Evolutionary conservation across 2,888 invertebrate species (phyloP), one percentile per base, ranked within the genome.

Genomic region (Xanthorhoe designata): DNA sequence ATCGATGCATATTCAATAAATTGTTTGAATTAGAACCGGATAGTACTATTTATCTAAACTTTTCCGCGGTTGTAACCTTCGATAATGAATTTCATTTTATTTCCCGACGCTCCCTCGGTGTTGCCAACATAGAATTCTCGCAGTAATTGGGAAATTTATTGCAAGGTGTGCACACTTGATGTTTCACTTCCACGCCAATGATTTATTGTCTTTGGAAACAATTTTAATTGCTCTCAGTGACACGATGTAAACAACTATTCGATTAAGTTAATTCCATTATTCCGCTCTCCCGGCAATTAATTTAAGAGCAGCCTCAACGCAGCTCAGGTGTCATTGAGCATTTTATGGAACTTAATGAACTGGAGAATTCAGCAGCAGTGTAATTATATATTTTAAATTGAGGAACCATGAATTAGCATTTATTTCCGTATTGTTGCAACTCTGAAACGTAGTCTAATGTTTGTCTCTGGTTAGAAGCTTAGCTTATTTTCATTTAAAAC

Each of bases 171-270:
- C 90, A 87, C 86, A 81, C 80, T 79, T 93, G 92, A 92, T 92
- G 92, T 90, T 92, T 92, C 92, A 93, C 91, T 93, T 90, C 91
- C 88, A 80, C 81, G 82, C 83, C 88, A 92, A 92, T 93, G 92
- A 93, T 93, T 93, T 92, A 93, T 92, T 82, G 86, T 86, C 87
- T 88, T 84, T 82, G 80, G 87, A 87, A 93, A 93, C 92, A 92
- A 93, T 92, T 92, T 93, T 92, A 93, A 93, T 93, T 92, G 91
- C 90, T 85, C 81, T 77, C 87, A 90, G 90, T 92, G 92, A 93
- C 92, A 92, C 88, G 82, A 82, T 92, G 92, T 92, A 93, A 92
- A 93, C 92, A 93, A 92, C 91, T 92, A 92, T 93, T 92, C 91
- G 92, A 93, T 93, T 92, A 91, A 90, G 90, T 90, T 91, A 91